Percentiles rank a stretch among this genome's conserved stretches.
These are phyloP conservation scores for Drosophila maculinotata DNA, from an alignment of 2,888 invertebrate genomes.

Conservation along the genomic window DNA sequence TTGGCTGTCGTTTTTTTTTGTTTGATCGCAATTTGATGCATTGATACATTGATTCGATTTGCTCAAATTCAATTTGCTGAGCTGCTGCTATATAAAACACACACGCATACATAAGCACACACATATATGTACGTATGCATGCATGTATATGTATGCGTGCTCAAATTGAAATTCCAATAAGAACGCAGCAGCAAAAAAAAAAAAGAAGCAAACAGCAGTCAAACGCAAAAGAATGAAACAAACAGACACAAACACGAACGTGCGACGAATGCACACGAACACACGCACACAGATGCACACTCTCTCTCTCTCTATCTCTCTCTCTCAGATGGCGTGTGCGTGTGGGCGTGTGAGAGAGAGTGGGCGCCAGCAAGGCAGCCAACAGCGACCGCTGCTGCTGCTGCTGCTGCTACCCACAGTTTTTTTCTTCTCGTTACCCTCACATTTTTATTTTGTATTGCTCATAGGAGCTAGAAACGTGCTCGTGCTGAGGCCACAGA, in stretches of 20 bases:
- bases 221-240: slow-evolving; percentile 28
- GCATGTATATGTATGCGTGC: slow-evolving; percentile 8
- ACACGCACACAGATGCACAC: neutral
- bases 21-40: slow-evolving; percentile 29
- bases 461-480: slow-evolving; percentile 38
- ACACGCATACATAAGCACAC: neutral
- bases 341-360: slow-evolving; percentile 14
- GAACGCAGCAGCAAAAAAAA: slow-evolving; percentile 46
- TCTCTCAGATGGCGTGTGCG: too few species aligned
- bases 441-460: neutral
- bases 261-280: slow-evolving; percentile 42
- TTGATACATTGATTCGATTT: slow-evolving; percentile 44
- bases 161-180: slow-evolving; percentile 69
- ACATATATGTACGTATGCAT: neutral
- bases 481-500: slow-evolving; percentile 38
- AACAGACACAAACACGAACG: slow-evolving; percentile 35
- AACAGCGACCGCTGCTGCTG: slow-evolving; percentile 25
- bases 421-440: slow-evolving; percentile 10
- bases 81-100: slow-evolving; percentile 6
- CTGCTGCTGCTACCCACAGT: slow-evolving; percentile 13
- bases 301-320: too few species aligned
- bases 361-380: slow-evolving; percentile 22
- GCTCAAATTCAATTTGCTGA: slow-evolving; percentile 50
- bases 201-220: slow-evolving; percentile 3
- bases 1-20: slow-evolving; percentile 35